Base-by-base conservation (phyloP, 2,888 invertebrate species). In the Brachyptera putata region DNA sequence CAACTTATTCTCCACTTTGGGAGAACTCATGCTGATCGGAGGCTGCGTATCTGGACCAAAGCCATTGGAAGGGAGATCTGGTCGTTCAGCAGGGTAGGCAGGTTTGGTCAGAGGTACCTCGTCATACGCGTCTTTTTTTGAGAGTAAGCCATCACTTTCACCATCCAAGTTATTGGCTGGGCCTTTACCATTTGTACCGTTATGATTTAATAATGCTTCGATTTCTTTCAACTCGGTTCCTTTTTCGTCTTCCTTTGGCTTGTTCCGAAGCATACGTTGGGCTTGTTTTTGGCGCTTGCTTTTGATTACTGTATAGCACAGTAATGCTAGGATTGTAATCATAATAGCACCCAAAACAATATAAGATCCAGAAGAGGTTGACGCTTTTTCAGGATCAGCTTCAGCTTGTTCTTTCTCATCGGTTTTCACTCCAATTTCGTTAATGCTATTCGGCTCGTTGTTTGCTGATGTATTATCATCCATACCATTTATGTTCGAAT, bases 291-390 rank as follows among this genome's bases (percentile, higher is more conserved):
- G 39, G 0, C 30, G 3, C 3, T 41, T 21, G 22, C 58, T 53
- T 37, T 48, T 58, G 41, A 58, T 16, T 14, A 58, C 53, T 3
- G 58, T 48, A 26, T 58, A 58, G 13, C 34, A 50, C 9, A 58
- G 36, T 2, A 58, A 21, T 2, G 25, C 53, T 25, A 53, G 53
- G 18, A 58, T 53, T 7, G 30, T 18, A 18, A 13, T 25, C 58
- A 58, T 58, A 25, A 58, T 58, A 3, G 37, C 53, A 2, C 58
- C 58, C 25, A 58, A 26, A 5, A 58, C 58, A 39, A 58, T 41
- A 18, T 21, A 58, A 1, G 58, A 58, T 5, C 58, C 53, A 11
- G 26, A 16, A 1, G 58, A 58, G 11, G 18, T 39, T 9, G 36
- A 36, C 3, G 30, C 3, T 1, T 21, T 7, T 4, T 25, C 37